Evolutionary conservation across 2,797 vertebrate species (phyloP).

Genomic region (Pagetopsis macropterus): DNA sequence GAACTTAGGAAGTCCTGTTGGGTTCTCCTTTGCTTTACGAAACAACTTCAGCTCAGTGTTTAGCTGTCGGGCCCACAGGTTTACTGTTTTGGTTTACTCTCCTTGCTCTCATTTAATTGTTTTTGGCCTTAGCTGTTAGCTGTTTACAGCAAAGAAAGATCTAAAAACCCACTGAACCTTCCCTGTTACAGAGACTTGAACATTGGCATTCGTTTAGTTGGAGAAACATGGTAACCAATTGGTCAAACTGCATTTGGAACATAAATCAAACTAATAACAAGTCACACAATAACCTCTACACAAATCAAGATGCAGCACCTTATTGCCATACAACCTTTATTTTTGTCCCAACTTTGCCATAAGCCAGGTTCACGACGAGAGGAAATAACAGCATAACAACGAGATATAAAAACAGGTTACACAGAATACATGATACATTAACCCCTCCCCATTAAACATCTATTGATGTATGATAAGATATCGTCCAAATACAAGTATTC

Average conservation of each 20-base stretch:
- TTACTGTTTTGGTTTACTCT: constrained; percentile 3
- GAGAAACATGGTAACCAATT: neutral
- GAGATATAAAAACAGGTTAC: too few relatives aligned
- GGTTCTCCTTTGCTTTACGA: neutral
- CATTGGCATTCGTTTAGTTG: neutral
- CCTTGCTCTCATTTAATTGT: neutral
- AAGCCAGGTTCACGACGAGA: too few relatives aligned
- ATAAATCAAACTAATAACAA: constrained; percentile 15
- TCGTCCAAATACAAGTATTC: neutral
- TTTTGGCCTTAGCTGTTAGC: neutral
- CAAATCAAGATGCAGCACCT: neutral
- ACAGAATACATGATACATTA: too few relatives aligned
- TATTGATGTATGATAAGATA: too few relatives aligned
- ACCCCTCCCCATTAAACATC: too few relatives aligned
- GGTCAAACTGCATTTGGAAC: constrained; percentile 2
- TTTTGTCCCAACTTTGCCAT: too few relatives aligned
- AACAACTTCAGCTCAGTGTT: neutral
- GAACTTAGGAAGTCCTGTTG: neutral
- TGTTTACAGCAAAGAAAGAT: neutral
- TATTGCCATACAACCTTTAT: too few relatives aligned
- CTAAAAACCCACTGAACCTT: neutral
- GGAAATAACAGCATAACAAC: too few relatives aligned
- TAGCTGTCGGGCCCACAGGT: neutral
- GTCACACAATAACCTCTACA: neutral
- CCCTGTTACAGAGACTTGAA: neutral